Conservation (phyloP, 2,797 vertebrate species). For the Sebastes paucispinis region DNA sequence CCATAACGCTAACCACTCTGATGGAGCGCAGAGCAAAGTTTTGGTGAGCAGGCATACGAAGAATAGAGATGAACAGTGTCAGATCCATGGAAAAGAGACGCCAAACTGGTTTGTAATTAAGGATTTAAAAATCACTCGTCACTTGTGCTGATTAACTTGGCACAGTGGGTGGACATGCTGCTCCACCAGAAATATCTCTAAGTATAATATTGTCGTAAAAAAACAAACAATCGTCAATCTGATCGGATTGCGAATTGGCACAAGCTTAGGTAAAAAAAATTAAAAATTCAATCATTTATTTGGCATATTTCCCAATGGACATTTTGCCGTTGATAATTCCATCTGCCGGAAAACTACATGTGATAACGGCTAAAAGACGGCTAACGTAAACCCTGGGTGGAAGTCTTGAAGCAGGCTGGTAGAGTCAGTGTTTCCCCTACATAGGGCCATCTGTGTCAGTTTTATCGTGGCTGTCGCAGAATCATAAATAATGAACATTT, state of each 20-base stretch:
- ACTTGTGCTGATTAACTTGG: neutral
- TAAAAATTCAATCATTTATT: neutral
- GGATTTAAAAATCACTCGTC: neutral
- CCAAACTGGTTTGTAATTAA: neutral
- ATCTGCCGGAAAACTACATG: neutral
- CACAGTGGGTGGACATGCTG: neutral
- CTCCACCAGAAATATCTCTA: neutral
- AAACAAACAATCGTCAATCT: neutral
- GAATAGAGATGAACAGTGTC: neutral
- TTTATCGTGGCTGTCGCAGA: neutral
- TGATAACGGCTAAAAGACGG: neutral
- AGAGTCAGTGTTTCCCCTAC: neutral
- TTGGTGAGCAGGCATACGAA: neutral
- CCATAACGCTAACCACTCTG: neutral
- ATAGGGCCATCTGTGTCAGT: constrained; percentile 7
- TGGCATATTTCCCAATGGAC: neutral
- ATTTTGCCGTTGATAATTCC: neutral
- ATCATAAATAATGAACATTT: constrained; percentile 9
- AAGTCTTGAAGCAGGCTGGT: neutral
- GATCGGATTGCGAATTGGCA: neutral
- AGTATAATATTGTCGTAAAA: neutral
- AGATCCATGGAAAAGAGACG: neutral
- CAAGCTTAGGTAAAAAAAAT: neutral
- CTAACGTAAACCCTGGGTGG: neutral
- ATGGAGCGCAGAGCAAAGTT: neutral